Conservation (phyloP, 2,888 invertebrate species). For the Drosophila mulleri region DNA sequence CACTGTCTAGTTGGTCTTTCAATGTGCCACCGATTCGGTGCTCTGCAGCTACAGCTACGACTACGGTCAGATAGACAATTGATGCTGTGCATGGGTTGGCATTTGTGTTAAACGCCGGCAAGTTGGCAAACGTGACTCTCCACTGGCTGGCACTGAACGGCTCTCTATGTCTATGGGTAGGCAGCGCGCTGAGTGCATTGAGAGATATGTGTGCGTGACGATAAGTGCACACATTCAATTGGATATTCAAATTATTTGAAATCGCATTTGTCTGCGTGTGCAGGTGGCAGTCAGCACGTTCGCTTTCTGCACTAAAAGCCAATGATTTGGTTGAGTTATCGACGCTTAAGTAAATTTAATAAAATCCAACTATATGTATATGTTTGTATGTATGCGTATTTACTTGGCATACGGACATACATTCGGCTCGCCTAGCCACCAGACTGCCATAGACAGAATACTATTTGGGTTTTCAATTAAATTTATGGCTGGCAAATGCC, state of each 20-base stretch:
- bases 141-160: slow-evolving; percentile 1
- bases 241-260: slow-evolving; percentile 77
- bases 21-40: slow-evolving; percentile 38
- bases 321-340: slow-evolving; percentile 59
- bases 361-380: slow-evolving; percentile 36
- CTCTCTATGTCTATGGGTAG: slow-evolving; percentile 1
- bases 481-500: slow-evolving; percentile 71
- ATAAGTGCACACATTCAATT: slow-evolving; percentile 77
- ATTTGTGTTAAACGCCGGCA: slow-evolving; percentile 59
- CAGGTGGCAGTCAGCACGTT: slow-evolving; percentile 64
- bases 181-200: slow-evolving; percentile 8
- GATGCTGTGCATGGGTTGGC: slow-evolving; percentile 65
- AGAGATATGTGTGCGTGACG: slow-evolving; percentile 40
- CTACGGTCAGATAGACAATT: slow-evolving; percentile 73
- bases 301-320: slow-evolving; percentile 56
- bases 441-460: slow-evolving; percentile 61
- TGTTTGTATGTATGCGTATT: background rate
- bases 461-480: slow-evolving; percentile 74
- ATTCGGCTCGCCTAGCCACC: slow-evolving; percentile 17
- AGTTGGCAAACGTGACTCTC: slow-evolving; percentile 64
- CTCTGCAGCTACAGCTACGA: slow-evolving; percentile 7
- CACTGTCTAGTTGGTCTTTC: slow-evolving; percentile 44
- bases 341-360: slow-evolving; percentile 71
- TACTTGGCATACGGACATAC: slow-evolving; percentile 18
- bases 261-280: slow-evolving; percentile 74